Conservation (phyloP, 30 jellyfish, hydroid and myxozoan genomes). For the Aurelia sp. region DNA sequence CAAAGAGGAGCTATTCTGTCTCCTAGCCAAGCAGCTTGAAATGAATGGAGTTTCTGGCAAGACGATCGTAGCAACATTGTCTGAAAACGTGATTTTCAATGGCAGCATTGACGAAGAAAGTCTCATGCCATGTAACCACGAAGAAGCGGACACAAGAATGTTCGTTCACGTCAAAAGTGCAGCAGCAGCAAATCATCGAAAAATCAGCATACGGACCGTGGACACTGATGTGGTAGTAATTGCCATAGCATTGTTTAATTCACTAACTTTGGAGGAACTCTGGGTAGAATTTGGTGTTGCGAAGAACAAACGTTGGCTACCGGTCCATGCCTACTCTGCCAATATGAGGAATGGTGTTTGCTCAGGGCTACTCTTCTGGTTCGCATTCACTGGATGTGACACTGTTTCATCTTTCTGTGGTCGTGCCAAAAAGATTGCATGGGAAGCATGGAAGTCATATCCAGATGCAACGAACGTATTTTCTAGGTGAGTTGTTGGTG, state of each 20-base stretch:
- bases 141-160: constrained; percentile 30
- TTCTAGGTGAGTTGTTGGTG: constrained; percentile 5
- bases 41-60: neutral
- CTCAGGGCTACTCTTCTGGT: constrained; percentile 29
- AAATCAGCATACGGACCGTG: constrained; percentile 10
- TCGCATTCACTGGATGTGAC: constrained; percentile 48
- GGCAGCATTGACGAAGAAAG: neutral
- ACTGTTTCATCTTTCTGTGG: constrained; percentile 42
- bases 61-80: constrained; percentile 6
- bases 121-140: constrained; percentile 12
- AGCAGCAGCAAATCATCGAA: constrained; percentile 1
- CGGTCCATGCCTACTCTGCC: constrained; percentile 21
- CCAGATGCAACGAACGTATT: constrained; percentile 32
- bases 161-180: constrained; percentile 5
- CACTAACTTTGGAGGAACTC: neutral
- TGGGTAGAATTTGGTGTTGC: constrained; percentile 39
- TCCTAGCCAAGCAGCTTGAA: constrained; percentile 14
- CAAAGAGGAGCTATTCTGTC: constrained; percentile 28
- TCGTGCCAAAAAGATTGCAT: constrained; percentile 26
- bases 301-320: constrained; percentile 12
- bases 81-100: neutral
- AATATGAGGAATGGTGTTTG: constrained; percentile 11
- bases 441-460: constrained; percentile 38
- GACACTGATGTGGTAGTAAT: constrained; percentile 45
- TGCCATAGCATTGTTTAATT: neutral